A percentile compares a stretch with the other conserved stretches of the same genome.
phyloP scores from a whole-genome alignment of 2,113 vertebrate genomes.

The Phalacrocorax carbo region DNA sequence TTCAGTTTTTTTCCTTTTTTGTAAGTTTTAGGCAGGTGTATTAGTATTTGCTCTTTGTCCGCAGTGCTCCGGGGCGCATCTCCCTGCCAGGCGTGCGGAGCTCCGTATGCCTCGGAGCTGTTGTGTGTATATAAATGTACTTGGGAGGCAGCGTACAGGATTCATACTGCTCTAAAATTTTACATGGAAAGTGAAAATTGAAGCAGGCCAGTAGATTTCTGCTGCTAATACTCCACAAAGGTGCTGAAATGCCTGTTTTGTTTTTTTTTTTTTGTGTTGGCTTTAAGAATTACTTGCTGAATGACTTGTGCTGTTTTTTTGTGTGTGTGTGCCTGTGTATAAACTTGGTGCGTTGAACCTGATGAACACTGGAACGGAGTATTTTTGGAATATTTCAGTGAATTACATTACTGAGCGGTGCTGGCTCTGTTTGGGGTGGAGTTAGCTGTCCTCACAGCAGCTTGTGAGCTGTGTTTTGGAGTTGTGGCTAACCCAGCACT shows the following conservation, averaged over 20 bases:
- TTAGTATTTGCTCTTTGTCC: background rate
- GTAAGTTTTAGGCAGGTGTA: background rate
- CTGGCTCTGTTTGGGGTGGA: background rate
- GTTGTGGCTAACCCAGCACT: background rate
- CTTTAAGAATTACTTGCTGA: background rate
- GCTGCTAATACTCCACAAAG: background rate
- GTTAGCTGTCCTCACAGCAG: background rate
- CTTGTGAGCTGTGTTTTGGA: background rate
- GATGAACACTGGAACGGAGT: background rate
- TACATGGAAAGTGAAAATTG: background rate
- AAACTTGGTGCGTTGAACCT: background rate
- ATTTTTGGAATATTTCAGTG: background rate
- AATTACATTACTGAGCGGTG: accelerated
- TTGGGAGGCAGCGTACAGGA: accelerated
- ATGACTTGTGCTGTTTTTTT: no score
- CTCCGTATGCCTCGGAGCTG: background rate
- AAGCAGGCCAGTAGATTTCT: background rate
- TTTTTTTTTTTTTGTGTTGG: background rate
- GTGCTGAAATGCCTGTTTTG: background rate
- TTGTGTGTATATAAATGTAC: accelerated
- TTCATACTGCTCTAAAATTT: background rate
- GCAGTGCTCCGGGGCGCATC: accelerated
- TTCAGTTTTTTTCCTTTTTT: background rate
- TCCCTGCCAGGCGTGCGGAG: background rate
- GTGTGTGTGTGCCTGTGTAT: background rate